Percentiles rank a stretch among this genome's conserved stretches.
These are phyloP conservation scores for Oostethus manadensis DNA, from an alignment of 2,113 vertebrate species.

Conservation along the genomic window DNA sequence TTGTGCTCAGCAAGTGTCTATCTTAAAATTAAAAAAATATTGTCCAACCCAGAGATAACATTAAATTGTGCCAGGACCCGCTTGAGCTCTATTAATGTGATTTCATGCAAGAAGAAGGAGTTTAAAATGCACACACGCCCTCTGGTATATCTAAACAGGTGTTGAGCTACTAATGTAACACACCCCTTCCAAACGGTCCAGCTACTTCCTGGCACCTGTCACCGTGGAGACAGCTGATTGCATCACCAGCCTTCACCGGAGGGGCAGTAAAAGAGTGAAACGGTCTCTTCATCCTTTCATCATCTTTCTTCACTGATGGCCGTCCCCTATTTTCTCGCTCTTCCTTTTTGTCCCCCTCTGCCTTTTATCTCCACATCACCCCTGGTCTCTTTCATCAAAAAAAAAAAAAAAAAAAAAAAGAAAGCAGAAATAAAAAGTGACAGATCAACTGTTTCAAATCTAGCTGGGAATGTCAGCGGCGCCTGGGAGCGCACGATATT, in stretches of 20 bases:
- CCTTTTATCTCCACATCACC: constrained; percentile 60
- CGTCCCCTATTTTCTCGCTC: constrained; percentile 15
- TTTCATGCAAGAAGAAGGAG: constrained; percentile 15
- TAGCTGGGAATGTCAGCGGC: constrained; percentile 49
- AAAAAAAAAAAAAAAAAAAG: constrained; percentile 36
- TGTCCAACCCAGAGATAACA: too few relatives aligned
- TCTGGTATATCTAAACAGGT: constrained; percentile 37
- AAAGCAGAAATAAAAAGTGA: constrained; percentile 31
- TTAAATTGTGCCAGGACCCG: too few relatives aligned
- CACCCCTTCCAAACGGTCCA: constrained; percentile 40
- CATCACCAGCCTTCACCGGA: constrained; percentile 65
- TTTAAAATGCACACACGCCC: constrained; percentile 4
- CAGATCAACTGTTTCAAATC: constrained; percentile 52
- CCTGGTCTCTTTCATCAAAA: constrained; percentile 51
- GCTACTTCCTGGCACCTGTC: constrained; percentile 69
- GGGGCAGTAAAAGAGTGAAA: constrained; percentile 54
- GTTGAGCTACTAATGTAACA: constrained; percentile 50
- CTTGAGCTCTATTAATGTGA: constrained; percentile 10
- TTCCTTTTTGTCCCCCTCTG: constrained; percentile 39
- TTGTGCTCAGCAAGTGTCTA: too few relatives aligned
- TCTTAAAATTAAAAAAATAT: too few relatives aligned
- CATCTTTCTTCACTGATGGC: constrained; percentile 50
- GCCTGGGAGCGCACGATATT: constrained; percentile 53
- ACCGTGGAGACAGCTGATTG: constrained; percentile 67
- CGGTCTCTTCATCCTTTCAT: constrained; percentile 61